Evolutionary conservation across 2,888 invertebrate species (phyloP).

Genomic region (Noctua janthe): DNA sequence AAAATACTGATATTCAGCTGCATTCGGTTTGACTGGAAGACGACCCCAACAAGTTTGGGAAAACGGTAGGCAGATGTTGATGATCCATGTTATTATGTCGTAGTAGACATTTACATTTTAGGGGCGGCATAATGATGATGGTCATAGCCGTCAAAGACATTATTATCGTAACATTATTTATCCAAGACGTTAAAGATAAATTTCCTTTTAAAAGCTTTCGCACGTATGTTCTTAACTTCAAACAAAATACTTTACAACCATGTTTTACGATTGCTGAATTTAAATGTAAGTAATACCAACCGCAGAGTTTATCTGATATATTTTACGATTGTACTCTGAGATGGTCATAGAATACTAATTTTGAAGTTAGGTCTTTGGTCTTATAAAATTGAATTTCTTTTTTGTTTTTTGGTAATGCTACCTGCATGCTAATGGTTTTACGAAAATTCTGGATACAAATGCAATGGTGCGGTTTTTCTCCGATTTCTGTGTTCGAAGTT

Average conservation of each 20-base stretch:
- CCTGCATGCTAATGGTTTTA: background rate
- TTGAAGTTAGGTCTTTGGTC: conserved; percentile 5
- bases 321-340: conserved; percentile 37
- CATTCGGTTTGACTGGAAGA: no score
- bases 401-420: background rate
- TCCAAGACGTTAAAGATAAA: background rate
- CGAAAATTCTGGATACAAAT: background rate
- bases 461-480: background rate
- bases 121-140: background rate
- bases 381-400: conserved; percentile 5
- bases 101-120: background rate
- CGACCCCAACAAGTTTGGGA: no score
- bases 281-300: conserved; percentile 32
- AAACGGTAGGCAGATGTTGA: no score
- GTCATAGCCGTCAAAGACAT: background rate
- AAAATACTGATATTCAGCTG: no score
- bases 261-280: conserved; percentile 38
- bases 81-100: no score
- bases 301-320: conserved; percentile 44
- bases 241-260: conserved; percentile 30
- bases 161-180: background rate
- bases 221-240: background rate
- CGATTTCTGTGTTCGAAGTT: background rate
- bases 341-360: conserved; percentile 52
- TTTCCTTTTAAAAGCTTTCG: background rate